A percentile compares a stretch with the other conserved stretches of the same genome.
These are phyloP conservation scores for Microcebus ravelobensis DNA, from an alignment of 2,113 vertebrate genomes.

Conservation along the genomic window DNA sequence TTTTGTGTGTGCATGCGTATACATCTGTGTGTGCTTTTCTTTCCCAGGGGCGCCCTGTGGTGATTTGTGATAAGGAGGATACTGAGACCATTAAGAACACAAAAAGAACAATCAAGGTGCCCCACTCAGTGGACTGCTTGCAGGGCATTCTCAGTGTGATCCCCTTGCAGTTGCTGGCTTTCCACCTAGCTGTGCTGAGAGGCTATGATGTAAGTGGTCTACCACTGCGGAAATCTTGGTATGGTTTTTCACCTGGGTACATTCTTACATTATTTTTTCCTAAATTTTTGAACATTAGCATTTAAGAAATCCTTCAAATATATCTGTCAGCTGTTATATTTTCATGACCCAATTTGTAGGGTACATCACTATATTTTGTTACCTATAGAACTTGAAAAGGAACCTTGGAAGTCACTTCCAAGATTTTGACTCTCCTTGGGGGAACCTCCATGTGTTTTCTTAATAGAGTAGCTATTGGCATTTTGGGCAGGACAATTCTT, in stretches of 20 bases:
- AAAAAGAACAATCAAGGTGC: constrained; percentile 95
- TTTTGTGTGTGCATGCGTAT: neutral
- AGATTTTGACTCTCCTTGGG: neutral
- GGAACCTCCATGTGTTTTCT: neutral
- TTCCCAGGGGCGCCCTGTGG: constrained; percentile 94
- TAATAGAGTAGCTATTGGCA: neutral
- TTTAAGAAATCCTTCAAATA: neutral
- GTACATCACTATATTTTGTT: neutral
- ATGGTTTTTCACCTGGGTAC: neutral
- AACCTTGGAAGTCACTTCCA: neutral
- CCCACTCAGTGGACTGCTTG: constrained; percentile 97
- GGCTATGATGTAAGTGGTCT: constrained; percentile 93
- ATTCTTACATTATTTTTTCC: neutral
- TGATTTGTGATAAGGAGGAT: constrained; percentile 97
- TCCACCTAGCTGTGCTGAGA: constrained; percentile 96
- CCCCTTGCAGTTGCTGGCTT: constrained; percentile 96
- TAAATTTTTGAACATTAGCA: constrained; percentile 27
- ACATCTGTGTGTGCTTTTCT: neutral
- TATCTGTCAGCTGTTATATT: neutral
- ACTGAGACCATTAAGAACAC: constrained; percentile 96
- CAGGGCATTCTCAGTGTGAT: constrained; percentile 98
- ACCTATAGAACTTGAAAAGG: neutral
- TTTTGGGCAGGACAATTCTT: neutral
- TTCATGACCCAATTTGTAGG: neutral
- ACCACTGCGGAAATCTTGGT: neutral